Evolutionary conservation across 2,797 vertebrate genomes (phyloP).

Genomic region (Sebastiscus tertius): DNA sequence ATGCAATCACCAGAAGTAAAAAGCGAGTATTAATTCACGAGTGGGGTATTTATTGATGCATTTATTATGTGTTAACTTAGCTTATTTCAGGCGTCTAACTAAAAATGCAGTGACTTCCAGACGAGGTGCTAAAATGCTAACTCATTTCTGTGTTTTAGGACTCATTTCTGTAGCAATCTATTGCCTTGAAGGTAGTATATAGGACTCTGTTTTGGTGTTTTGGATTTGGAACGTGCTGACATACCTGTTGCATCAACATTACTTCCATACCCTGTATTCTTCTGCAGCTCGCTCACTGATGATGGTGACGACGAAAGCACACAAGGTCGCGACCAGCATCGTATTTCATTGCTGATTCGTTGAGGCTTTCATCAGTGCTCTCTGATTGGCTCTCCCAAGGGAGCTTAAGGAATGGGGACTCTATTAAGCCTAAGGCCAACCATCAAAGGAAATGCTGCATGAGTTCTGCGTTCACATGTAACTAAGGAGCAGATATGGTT

Average conservation of each 20-base stretch:
- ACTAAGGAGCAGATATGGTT: not conserved
- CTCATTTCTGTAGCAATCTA: too few relatives aligned
- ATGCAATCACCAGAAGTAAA: too few relatives aligned
- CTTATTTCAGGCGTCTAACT: too few relatives aligned
- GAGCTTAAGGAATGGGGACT: conserved; percentile 42
- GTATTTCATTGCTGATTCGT: conserved; percentile 44
- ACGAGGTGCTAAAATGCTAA: too few relatives aligned
- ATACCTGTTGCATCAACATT: not conserved
- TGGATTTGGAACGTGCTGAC: not conserved
- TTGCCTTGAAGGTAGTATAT: not conserved
- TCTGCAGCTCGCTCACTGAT: not conserved
- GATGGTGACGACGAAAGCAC: conserved; percentile 49
- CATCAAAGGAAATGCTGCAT: conserved; percentile 42
- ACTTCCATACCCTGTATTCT: not conserved
- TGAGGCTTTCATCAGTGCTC: conserved; percentile 59
- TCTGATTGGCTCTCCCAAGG: conserved; percentile 56
- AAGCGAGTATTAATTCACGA: too few relatives aligned
- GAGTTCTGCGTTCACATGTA: conserved; percentile 15
- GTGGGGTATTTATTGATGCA: too few relatives aligned
- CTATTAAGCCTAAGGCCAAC: conserved; percentile 32
- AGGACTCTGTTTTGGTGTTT: not conserved
- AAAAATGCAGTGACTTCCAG: too few relatives aligned
- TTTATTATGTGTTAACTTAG: too few relatives aligned
- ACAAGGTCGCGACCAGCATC: conserved; percentile 30
- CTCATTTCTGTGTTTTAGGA: too few relatives aligned